phyloP scores from a whole-genome alignment of 1,140 invertebrate genomes.

The Spodoptera litura region DNA sequence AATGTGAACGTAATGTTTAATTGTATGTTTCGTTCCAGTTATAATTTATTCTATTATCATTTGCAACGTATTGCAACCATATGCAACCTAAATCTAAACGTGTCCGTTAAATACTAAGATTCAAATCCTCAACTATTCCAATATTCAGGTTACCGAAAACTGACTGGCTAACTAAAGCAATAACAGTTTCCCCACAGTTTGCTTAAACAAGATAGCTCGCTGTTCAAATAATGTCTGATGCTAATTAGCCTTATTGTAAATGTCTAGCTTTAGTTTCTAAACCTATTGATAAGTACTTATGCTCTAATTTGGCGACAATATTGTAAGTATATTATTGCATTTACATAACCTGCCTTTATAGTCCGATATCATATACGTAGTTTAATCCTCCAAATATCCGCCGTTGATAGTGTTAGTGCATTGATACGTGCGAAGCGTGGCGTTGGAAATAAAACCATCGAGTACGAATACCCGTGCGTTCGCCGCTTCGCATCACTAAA shows the following conservation, averaged over 20 bases:
- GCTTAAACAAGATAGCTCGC: slow-evolving; percentile 1
- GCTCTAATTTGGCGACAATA: too few species aligned
- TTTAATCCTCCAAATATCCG: neutral
- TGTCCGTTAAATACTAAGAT: too few species aligned
- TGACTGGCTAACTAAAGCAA: slow-evolving; percentile 21
- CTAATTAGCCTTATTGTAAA: slow-evolving; percentile 11
- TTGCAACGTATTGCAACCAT: too few species aligned
- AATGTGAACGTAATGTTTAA: too few species aligned
- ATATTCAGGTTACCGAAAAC: slow-evolving; percentile 13
- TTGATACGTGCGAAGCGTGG: neutral
- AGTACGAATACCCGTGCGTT: neutral
- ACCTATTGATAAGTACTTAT: too few species aligned
- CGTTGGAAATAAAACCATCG: slow-evolving; percentile 17
- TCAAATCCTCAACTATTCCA: neutral
- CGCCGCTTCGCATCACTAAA: slow-evolving; percentile 25
- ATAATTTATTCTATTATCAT: too few species aligned
- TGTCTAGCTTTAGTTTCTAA: too few species aligned
- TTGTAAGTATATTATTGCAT: too few species aligned
- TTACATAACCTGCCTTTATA: too few species aligned
- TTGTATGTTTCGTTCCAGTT: too few species aligned
- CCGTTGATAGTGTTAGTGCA: neutral
- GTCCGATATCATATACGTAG: neutral
- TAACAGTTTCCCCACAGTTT: neutral
- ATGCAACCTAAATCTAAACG: too few species aligned
- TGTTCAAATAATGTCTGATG: neutral